A percentile compares a stretch with the other conserved stretches of the same genome.
These are phyloP conservation scores for Eriosoma lanigerum DNA, from an alignment of 1,140 invertebrate genomes.

Conservation along the genomic window DNA sequence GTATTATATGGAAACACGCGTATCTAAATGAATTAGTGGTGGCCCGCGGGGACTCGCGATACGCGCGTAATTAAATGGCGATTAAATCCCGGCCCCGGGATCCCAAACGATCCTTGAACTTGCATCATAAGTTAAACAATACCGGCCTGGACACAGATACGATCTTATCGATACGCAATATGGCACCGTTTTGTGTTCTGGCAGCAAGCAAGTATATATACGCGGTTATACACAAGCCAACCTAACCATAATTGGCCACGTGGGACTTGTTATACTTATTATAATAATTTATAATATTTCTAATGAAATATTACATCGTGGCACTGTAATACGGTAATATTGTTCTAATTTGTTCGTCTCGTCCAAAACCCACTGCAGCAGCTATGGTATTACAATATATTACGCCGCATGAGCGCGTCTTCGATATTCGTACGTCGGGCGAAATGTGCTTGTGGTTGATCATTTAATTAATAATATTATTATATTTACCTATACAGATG, in stretches of 20 bases:
- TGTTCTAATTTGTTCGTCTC: conserved; percentile 27
- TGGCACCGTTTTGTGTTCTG: conserved; percentile 39
- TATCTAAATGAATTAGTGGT: conserved; percentile 50
- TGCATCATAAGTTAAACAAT: conserved; percentile 47
- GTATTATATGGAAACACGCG: neutral
- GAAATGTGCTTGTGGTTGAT: too few relatives aligned
- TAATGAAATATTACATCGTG: conserved; percentile 31
- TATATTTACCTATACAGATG: too few relatives aligned
- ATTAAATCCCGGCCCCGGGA: conserved; percentile 32
- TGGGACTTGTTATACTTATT: conserved; percentile 17
- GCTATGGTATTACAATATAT: too few relatives aligned
- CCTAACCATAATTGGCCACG: conserved; percentile 35
- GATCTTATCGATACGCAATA: conserved; percentile 50
- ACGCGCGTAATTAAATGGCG: conserved; percentile 45
- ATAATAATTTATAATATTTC: too few relatives aligned
- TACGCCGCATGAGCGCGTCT: too few relatives aligned
- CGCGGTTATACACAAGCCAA: neutral
- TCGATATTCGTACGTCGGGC: too few relatives aligned
- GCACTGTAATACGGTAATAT: too few relatives aligned
- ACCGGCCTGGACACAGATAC: conserved; percentile 23
- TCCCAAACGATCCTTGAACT: conserved; percentile 42
- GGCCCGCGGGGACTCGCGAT: conserved; percentile 33
- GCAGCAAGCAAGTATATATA: neutral
- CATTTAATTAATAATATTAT: too few relatives aligned
- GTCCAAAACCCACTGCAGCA: too few relatives aligned